Conservation (phyloP, 1,140 invertebrate species). For the Neuroterus valhalla region DNA sequence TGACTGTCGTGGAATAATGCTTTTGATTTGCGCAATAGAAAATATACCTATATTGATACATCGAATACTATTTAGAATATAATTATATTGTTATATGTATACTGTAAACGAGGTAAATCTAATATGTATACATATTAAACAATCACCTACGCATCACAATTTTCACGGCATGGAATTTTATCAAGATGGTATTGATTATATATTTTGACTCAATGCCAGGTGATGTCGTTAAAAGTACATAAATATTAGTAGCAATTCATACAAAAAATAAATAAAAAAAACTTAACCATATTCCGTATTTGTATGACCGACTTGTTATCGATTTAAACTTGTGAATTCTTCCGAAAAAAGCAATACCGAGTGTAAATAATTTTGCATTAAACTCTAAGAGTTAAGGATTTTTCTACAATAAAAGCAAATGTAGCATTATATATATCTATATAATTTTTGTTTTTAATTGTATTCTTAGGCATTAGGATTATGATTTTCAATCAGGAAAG, state of each 20-base stretch:
- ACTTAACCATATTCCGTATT: background rate
- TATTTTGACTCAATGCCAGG: slow-evolving; percentile 2
- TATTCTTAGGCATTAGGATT: too few species aligned
- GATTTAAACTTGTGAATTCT: background rate
- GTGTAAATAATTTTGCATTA: background rate
- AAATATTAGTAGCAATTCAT: background rate
- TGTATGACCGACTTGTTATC: background rate
- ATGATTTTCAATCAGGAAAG: too few species aligned
- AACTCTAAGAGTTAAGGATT: background rate
- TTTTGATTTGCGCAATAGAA: too few species aligned
- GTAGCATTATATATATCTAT: background rate
- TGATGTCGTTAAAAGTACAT: slow-evolving; percentile 1
- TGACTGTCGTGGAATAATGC: background rate
- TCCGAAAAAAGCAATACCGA: too few species aligned
- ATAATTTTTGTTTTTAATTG: background rate
- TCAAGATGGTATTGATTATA: background rate
- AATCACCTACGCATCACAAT: too few species aligned
- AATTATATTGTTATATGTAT: too few species aligned
- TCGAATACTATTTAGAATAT: too few species aligned
- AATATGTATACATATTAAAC: too few species aligned
- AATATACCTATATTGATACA: too few species aligned
- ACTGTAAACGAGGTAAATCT: too few species aligned
- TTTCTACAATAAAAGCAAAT: background rate
- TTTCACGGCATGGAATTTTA: too few species aligned
- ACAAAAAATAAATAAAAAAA: background rate